phyloP scores from a whole-genome alignment of 2,888 invertebrate genomes.

The Gari tellinella region DNA sequence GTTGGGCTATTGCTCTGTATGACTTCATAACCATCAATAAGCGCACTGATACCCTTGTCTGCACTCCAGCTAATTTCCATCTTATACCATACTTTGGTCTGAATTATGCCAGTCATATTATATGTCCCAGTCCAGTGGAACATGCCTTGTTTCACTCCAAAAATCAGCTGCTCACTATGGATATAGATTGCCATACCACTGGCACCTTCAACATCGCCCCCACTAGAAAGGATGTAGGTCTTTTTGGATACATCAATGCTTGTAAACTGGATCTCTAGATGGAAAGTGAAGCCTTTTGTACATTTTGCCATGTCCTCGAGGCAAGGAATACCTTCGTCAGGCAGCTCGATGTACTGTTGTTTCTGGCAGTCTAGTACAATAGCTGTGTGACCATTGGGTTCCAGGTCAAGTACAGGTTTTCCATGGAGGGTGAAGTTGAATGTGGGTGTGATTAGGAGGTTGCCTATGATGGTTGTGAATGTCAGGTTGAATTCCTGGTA shows the following conservation, averaged over 20 bases:
- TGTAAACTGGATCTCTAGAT: conserved; percentile 62
- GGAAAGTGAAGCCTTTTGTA: conserved; percentile 66
- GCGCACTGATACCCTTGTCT: conserved; percentile 45
- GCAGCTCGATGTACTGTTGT: conserved; percentile 68
- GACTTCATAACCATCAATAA: conserved; percentile 56
- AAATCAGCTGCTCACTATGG: conserved; percentile 56
- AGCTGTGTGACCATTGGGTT: conserved; percentile 55
- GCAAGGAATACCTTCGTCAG: conserved; percentile 65
- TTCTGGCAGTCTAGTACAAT: conserved; percentile 58
- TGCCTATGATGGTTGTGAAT: conserved; percentile 61
- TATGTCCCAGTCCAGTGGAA: conserved; percentile 53
- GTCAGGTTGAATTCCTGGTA: conserved; percentile 53
- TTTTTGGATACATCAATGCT: conserved; percentile 56
- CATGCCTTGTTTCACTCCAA: conserved; percentile 62
- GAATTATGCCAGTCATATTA: conserved; percentile 39
- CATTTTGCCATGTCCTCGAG: conserved; percentile 65
- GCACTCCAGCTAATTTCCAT: conserved; percentile 62
- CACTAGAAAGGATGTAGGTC: conserved; percentile 70
- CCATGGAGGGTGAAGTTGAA: conserved; percentile 69
- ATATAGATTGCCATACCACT: conserved; percentile 67
- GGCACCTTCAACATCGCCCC: conserved; percentile 58
- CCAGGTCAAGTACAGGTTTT: conserved; percentile 52
- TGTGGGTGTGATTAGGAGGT: conserved; percentile 64
- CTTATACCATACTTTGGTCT: conserved; percentile 52
- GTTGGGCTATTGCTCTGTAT: conserved; percentile 29